Conservation (phyloP, 2,113 vertebrate genomes). For the Machaerirhynchus nigripectus region DNA sequence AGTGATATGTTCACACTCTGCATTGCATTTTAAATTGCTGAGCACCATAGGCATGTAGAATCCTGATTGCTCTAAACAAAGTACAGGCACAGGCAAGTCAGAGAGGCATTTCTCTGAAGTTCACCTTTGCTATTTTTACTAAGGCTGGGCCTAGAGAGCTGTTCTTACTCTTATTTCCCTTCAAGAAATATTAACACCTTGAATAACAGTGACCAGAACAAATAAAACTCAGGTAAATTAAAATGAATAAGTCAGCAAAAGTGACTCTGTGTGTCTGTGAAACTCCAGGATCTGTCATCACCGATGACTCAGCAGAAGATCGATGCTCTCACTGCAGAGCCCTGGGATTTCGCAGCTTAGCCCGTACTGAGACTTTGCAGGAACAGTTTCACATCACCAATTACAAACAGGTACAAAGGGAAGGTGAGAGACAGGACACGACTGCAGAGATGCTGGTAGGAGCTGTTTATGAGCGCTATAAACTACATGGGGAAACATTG, state of each 20-base stretch:
- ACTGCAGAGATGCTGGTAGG: not conserved
- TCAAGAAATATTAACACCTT: not conserved
- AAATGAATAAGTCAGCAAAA: not conserved
- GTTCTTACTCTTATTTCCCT: not conserved
- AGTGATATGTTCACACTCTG: not conserved
- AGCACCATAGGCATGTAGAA: not conserved
- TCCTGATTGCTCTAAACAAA: not conserved
- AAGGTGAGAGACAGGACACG: not conserved
- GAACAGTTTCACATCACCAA: not conserved
- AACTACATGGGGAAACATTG: not conserved
- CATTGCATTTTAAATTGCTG: not conserved
- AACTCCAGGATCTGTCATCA: not conserved
- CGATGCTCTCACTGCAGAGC: not conserved
- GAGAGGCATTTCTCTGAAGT: not conserved
- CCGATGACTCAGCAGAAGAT: not conserved
- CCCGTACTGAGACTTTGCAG: not conserved
- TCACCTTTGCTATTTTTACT: constrained; percentile 1
- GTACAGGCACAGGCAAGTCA: not conserved
- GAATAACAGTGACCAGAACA: not conserved
- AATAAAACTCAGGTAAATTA: not conserved
- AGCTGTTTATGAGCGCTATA: constrained; percentile 28
- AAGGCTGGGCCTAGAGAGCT: not conserved
- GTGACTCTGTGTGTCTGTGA: not conserved
- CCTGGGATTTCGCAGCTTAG: not conserved
- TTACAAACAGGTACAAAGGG: not conserved